Percentiles rank a stretch among this genome's conserved stretches.
Evolutionary conservation across 1,140 invertebrate species (phyloP).

Genomic region (Drosophila yakuba): DNA sequence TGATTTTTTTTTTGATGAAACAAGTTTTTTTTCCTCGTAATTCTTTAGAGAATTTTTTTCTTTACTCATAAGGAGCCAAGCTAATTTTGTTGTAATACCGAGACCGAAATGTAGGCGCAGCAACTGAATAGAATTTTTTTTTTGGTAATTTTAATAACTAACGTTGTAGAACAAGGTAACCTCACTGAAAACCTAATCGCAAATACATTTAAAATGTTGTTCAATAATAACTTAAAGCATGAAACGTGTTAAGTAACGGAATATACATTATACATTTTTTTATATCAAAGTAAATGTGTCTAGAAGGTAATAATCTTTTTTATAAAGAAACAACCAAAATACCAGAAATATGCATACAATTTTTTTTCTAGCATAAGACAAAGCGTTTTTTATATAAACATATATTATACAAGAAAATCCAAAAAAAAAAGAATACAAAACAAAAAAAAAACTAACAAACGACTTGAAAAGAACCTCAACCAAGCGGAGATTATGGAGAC

Average conservation of each 20-base stretch:
- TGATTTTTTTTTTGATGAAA: slow-evolving; percentile 45
- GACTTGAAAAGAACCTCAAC: slow-evolving; percentile 62
- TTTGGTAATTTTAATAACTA: slow-evolving; percentile 53
- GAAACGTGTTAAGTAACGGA: slow-evolving; percentile 27
- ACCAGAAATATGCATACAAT: slow-evolving; percentile 59
- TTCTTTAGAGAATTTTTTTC: slow-evolving; percentile 50
- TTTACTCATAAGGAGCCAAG: slow-evolving; percentile 74
- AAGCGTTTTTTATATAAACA: slow-evolving; percentile 61
- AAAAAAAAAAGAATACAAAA: slow-evolving; percentile 26
- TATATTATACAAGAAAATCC: slow-evolving; percentile 48
- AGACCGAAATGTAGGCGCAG: slow-evolving; percentile 5
- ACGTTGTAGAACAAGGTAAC: slow-evolving; percentile 50
- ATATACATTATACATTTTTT: slow-evolving; percentile 61
- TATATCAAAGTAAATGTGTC: slow-evolving; percentile 60
- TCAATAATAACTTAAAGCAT: slow-evolving; percentile 50
- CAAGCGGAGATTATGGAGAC: slow-evolving; percentile 42
- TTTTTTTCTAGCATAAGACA: slow-evolving; percentile 75
- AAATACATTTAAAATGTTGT: slow-evolving; percentile 78
- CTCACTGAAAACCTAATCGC: slow-evolving; percentile 62
- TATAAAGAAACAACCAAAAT: slow-evolving; percentile 62
- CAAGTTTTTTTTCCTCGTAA: slow-evolving; percentile 48
- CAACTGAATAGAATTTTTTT: slow-evolving; percentile 45
- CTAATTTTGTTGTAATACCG: slow-evolving; percentile 70
- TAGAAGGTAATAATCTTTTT: slow-evolving; percentile 63
- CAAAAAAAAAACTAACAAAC: slow-evolving; percentile 35